A percentile compares a stretch with the other conserved stretches of the same genome.
These are phyloP conservation scores for Barbus barbus DNA, from an alignment of 2,113 vertebrate species.

Conservation along the genomic window DNA sequence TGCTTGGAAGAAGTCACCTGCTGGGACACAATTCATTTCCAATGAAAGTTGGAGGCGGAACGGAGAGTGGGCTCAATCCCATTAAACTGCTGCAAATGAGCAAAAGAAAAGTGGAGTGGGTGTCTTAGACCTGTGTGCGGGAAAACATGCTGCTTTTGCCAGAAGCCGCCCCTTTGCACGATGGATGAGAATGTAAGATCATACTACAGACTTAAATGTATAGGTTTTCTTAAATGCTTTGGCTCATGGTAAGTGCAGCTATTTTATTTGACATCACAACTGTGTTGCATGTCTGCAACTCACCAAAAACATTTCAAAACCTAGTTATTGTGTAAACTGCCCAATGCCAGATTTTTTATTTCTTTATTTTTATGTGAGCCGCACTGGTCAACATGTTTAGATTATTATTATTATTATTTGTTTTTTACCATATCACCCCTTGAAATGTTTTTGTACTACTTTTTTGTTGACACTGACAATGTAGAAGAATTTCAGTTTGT, in stretches of 20 bases:
- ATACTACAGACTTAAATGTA: background rate
- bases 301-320: background rate
- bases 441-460: background rate
- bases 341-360: background rate
- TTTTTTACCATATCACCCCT: background rate
- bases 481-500: background rate
- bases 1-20: background rate
- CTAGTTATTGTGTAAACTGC: background rate
- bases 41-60: background rate
- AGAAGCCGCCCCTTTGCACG: background rate
- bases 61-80: background rate
- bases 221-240: background rate
- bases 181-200: constrained; percentile 10
- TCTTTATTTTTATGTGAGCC: background rate
- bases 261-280: background rate
- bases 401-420: background rate
- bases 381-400: background rate
- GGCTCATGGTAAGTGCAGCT: background rate
- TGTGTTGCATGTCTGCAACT: background rate
- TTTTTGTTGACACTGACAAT: background rate
- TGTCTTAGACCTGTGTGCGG: too few species aligned
- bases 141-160: background rate
- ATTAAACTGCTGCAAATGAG: background rate
- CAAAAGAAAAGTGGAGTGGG: constrained; percentile 6
- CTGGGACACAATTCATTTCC: background rate